Base-by-base conservation (phyloP, 2,888 invertebrate genomes). In the Trichopria drosophilae region DNA sequence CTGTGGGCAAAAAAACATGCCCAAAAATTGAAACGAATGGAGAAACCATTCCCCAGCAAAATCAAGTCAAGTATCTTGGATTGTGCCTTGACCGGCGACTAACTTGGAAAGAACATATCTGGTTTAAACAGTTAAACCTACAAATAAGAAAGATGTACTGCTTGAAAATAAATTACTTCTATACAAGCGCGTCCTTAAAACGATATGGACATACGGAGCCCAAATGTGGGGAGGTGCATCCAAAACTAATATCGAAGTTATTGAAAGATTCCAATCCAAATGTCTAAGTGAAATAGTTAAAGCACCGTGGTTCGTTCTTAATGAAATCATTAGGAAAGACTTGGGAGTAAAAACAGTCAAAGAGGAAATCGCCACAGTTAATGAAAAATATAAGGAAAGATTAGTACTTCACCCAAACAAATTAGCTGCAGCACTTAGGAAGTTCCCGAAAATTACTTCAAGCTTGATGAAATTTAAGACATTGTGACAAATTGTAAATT, bases 21-120 rank as follows among this genome's bases (percentile, higher is more conserved):
- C 49, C 53, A 4, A 10, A 35, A 3, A 50, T 58, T 1, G 3
- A 6, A 0, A 15, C 61, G 15, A 53, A 63, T 45, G 35, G 39
- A 10, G 31, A 32, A 22, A 10, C 34, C 9, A 35, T 61, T 1
- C 58, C 61, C 12, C 34, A 34, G 12, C 29, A 18, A 13, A 51
- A 57, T 26, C 28, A 42, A 7, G 60, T 54, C 4, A 58, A 61
- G 57, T 62, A 62, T 42, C 56, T 64, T 2, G 62, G 58, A 12
- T 52, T 63, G 16, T 52, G 55, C 29, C 49, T 62, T 6, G 60
- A 63, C 36, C 34, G 47, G 22, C 42, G 53, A 24, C 37, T 61
- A 9, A n/a, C n/a, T n/a, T n/a, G n/a, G n/a, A n/a, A n/a, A n/a
- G n/a, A n/a, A n/a, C n/a, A n/a, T n/a, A n/a, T 56, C 44, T 20